Conservation (phyloP, 2,888 invertebrate genomes). For the Megaustenia siamemsis region DNA sequence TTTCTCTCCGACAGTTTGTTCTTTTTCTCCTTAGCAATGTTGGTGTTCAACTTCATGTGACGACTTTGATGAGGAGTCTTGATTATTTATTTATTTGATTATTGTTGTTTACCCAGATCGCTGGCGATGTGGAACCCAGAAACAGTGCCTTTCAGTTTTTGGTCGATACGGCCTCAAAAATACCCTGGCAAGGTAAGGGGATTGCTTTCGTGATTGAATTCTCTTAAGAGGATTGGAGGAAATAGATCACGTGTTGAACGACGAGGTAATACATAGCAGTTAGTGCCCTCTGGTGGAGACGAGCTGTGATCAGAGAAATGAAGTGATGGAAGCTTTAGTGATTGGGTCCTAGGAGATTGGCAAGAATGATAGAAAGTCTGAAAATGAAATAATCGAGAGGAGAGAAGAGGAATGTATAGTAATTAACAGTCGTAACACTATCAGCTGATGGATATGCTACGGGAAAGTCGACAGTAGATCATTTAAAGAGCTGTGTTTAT, state of each 20-base stretch:
- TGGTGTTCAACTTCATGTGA: too few species aligned
- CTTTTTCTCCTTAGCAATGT: too few species aligned
- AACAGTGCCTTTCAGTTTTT: constrained; percentile 54
- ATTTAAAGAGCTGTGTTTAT: too few species aligned
- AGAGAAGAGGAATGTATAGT: neutral
- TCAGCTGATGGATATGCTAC: too few species aligned
- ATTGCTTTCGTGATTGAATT: constrained; percentile 38
- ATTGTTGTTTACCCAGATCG: neutral
- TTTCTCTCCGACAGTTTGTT: too few species aligned
- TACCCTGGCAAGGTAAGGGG: constrained; percentile 55
- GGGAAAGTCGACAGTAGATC: too few species aligned
- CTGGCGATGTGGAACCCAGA: constrained; percentile 14
- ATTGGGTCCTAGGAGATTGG: too few species aligned
- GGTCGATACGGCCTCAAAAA: constrained; percentile 49
- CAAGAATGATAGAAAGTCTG: too few species aligned
- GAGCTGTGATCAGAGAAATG: constrained; percentile 24
- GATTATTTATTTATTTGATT: neutral
- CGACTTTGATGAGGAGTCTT: too few species aligned
- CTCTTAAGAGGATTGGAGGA: constrained; percentile 25
- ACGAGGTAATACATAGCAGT: constrained; percentile 7
- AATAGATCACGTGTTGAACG: constrained; percentile 9
- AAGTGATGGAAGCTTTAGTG: neutral
- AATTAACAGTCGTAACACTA: too few species aligned
- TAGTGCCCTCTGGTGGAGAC: neutral
- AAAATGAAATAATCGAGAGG: neutral